Conservation (phyloP, 1,140 invertebrate species). For the Plodia interpunctella region DNA sequence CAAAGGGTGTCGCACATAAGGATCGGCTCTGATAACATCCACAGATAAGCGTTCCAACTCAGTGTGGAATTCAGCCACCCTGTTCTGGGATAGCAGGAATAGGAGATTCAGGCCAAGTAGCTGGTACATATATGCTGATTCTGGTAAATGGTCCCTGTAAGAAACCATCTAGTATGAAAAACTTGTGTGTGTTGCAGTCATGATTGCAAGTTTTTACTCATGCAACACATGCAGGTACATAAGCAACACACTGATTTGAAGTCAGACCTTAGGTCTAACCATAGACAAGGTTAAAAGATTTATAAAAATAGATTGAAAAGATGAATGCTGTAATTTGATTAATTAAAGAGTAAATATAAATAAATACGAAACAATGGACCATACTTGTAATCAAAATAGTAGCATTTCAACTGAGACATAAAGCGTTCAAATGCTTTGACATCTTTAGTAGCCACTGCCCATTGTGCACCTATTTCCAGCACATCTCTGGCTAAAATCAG, state of each 20-base stretch:
- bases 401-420: conserved; percentile 97
- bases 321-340: too few species aligned
- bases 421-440: conserved; percentile 97
- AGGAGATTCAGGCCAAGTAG: conserved; percentile 96
- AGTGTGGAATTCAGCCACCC: conserved; percentile 99
- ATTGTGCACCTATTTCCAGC: conserved; percentile 97
- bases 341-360: too few species aligned
- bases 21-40: conserved; percentile 94
- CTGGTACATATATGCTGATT: conserved; percentile 97
- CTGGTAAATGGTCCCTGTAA: conserved; percentile 86
- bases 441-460: conserved; percentile 93
- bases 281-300: too few species aligned
- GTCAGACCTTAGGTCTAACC: too few species aligned
- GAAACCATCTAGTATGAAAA: too few species aligned
- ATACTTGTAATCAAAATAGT: conserved; percentile 98
- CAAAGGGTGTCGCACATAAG: conserved; percentile 96
- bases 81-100: conserved; percentile 96
- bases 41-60: conserved; percentile 96
- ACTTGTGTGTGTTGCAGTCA: too few species aligned
- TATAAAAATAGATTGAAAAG: too few species aligned
- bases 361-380: conserved; percentile 35
- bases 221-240: too few species aligned
- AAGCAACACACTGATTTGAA: too few species aligned
- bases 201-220: too few species aligned
- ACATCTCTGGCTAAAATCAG: conserved; percentile 92